Evolutionary conservation across 2,113 vertebrate species (phyloP).

Genomic region (Grus americana): DNA sequence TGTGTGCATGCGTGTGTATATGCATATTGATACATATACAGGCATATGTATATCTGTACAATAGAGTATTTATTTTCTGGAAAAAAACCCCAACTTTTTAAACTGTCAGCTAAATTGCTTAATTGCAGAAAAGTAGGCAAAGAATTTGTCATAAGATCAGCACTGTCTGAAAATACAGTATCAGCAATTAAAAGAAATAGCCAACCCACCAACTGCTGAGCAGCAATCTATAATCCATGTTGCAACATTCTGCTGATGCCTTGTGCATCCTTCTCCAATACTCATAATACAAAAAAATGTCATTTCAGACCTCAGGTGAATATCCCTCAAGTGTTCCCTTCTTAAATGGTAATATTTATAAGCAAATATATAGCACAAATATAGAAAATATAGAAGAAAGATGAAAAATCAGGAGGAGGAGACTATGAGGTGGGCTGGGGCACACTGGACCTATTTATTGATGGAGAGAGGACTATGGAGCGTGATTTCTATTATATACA

Average conservation of each 20-base stretch:
- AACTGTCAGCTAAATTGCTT: slow-evolving; percentile 9
- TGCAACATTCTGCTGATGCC: slow-evolving; percentile 48
- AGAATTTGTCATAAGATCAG: slow-evolving; percentile 45
- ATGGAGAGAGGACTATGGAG: not conserved
- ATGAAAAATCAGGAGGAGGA: not conserved
- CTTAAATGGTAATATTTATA: not conserved
- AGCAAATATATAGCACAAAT: not conserved
- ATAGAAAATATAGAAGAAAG: not conserved
- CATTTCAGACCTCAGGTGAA: not conserved
- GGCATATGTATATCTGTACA: not conserved
- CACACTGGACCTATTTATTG: not conserved
- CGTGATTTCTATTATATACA: not conserved
- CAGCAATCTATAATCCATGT: slow-evolving; percentile 32
- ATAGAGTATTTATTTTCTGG: not conserved
- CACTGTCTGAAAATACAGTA: slow-evolving; percentile 39
- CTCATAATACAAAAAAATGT: not conserved
- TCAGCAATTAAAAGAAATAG: slow-evolving; percentile 60
- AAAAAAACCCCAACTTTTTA: not conserved
- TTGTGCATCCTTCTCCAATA: not conserved
- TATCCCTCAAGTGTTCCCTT: not conserved
- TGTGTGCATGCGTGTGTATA: not conserved
- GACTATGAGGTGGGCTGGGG: not conserved
- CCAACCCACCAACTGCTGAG: slow-evolving; percentile 40
- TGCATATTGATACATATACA: not conserved
- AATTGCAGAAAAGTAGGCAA: slow-evolving; percentile 38